Conservation (phyloP, 2,113 vertebrate species). For the Halichoeres trimaculatus region DNA sequence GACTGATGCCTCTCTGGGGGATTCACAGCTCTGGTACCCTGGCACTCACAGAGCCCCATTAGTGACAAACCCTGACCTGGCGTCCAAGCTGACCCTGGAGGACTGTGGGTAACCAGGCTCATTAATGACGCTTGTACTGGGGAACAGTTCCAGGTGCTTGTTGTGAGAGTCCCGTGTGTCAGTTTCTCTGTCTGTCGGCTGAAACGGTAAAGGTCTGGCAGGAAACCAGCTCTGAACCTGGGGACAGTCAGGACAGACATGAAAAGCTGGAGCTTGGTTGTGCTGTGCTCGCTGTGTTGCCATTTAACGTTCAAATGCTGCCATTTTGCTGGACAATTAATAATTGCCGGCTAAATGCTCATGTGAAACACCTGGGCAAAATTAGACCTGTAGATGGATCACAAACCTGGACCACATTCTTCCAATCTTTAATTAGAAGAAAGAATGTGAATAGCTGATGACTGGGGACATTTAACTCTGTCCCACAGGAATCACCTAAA, state of each 20-base stretch:
- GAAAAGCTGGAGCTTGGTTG: slow-evolving; percentile 14
- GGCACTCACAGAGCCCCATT: slow-evolving; percentile 77
- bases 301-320: slow-evolving; percentile 43
- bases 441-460: slow-evolving; percentile 50
- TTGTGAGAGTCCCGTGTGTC: slow-evolving; percentile 45
- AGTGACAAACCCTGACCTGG: slow-evolving; percentile 69
- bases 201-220: slow-evolving; percentile 30
- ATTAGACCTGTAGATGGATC: slow-evolving; percentile 64
- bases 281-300: slow-evolving; percentile 1
- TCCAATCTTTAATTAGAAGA: slow-evolving; percentile 60
- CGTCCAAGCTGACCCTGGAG: slow-evolving; percentile 62
- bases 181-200: slow-evolving; percentile 34
- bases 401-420: slow-evolving; percentile 32
- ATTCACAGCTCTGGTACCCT: slow-evolving; percentile 73
- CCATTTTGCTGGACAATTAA: slow-evolving; percentile 54
- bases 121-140: slow-evolving; percentile 63
- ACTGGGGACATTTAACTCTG: slow-evolving; percentile 62
- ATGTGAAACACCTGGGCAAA: slow-evolving; percentile 11
- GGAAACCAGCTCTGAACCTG: slow-evolving; percentile 45
- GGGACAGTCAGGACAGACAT: slow-evolving; percentile 5
- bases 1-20: slow-evolving; percentile 80
- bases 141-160: slow-evolving; percentile 61
- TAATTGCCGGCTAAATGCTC: slow-evolving; percentile 46
- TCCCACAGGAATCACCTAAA: slow-evolving; percentile 64
- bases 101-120: slow-evolving; percentile 66